These are phyloP conservation scores for Gopherus flavomarginatus DNA, from an alignment of 2,113 vertebrate genomes.

Conservation along the genomic window DNA sequence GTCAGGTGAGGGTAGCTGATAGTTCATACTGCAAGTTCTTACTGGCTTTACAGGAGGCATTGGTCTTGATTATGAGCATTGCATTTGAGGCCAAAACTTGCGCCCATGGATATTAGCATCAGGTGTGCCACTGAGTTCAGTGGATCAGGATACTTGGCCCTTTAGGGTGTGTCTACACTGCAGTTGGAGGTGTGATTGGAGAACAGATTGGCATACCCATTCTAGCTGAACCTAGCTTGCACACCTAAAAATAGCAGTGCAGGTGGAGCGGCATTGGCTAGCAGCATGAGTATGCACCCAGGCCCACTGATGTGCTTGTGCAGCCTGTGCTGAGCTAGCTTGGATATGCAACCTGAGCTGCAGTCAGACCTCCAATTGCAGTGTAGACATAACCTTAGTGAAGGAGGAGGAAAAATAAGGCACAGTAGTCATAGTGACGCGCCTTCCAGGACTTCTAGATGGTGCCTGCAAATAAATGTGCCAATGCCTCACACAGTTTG, in stretches of 20 bases:
- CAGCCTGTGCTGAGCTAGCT: neutral
- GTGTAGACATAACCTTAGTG: neutral
- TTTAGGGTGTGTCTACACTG: neutral
- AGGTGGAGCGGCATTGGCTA: neutral
- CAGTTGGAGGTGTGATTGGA: neutral
- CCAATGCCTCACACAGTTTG: neutral
- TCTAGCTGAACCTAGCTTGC: neutral
- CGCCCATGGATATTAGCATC: neutral
- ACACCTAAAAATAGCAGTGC: neutral
- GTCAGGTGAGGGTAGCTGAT: fast-evolving
- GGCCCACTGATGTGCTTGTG: neutral
- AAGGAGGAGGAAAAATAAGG: neutral
- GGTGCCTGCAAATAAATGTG: neutral
- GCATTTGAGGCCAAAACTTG: neutral
- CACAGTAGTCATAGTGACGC: neutral
- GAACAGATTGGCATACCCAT: neutral
- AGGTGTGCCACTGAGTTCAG: neutral
- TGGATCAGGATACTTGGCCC: neutral
- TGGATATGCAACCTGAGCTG: too few relatives aligned
- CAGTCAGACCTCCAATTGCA: too few relatives aligned
- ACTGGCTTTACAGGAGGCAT: neutral
- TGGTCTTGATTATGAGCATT: neutral
- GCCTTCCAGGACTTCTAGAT: neutral
- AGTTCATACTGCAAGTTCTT: neutral
- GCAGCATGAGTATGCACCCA: neutral